Evolutionary conservation across 2,113 vertebrate species (phyloP).

Genomic region (Chionomys nivalis): DNA sequence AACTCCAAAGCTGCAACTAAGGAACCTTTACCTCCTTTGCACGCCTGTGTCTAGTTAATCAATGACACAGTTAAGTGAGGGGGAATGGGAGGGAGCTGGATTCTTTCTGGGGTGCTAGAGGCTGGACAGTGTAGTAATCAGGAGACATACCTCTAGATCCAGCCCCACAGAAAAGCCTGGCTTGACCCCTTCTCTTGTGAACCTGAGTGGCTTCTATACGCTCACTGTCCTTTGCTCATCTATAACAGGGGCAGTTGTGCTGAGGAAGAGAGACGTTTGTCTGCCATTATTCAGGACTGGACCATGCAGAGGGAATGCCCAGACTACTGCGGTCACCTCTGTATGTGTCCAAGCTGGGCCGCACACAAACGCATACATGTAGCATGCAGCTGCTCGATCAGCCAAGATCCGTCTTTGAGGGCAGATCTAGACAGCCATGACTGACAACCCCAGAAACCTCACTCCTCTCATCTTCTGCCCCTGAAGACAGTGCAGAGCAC

Average conservation of each 20-base stretch:
- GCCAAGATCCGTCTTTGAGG: not conserved
- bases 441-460: fast-evolving
- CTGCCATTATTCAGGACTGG: not conserved
- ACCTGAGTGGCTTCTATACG: not conserved
- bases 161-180: not conserved
- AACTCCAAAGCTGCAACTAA: not conserved
- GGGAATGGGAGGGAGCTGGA: not conserved
- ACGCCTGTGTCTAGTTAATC: not conserved
- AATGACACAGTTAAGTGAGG: not conserved
- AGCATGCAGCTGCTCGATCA: not conserved
- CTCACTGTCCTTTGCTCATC: not conserved
- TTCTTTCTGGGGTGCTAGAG: not conserved
- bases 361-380: not conserved
- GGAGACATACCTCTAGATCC: not conserved
- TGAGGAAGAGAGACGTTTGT: not conserved
- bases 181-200: not conserved
- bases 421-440: not conserved
- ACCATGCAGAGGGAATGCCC: too few species aligned
- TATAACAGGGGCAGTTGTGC: not conserved
- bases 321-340: too few species aligned
- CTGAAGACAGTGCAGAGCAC: not conserved
- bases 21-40: not conserved
- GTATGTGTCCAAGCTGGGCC: not conserved
- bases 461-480: not conserved
- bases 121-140: not conserved